Percentiles rank a stretch among this genome's conserved stretches.
Conservation (phyloP, 2,888 invertebrate genomes). For the Chironomus tentans region DNA sequence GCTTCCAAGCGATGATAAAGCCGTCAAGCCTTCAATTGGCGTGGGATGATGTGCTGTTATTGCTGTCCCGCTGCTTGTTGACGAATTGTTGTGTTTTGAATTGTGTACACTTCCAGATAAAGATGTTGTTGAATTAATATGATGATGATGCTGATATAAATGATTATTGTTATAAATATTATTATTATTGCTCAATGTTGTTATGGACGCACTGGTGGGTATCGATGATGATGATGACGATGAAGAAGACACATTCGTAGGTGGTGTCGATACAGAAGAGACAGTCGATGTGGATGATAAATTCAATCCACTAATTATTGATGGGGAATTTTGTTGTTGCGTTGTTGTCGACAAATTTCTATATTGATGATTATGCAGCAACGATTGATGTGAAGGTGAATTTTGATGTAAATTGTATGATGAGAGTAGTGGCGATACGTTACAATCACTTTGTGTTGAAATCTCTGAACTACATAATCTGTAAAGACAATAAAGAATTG, state of each 20-base stretch:
- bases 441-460: conserved; percentile 14
- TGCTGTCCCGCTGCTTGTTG: conserved; percentile 28
- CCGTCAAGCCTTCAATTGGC: conserved; percentile 28
- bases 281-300: conserved; percentile 20
- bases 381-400: conserved; percentile 25
- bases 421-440: conserved; percentile 28
- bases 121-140: conserved; percentile 8
- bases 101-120: conserved; percentile 13
- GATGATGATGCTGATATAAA: conserved; percentile 24
- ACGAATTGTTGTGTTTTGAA: conserved; percentile 20
- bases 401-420: conserved; percentile 29
- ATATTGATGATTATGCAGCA: conserved; percentile 18
- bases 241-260: conserved; percentile 8
- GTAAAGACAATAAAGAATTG: not conserved
- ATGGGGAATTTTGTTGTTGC: conserved; percentile 8
- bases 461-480: conserved; percentile 21
- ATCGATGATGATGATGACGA: not conserved
- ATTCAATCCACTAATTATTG: conserved; percentile 26
- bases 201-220: conserved; percentile 3
- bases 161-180: conserved; percentile 20
- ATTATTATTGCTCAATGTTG: conserved; percentile 23
- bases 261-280: not conserved
- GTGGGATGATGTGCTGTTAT: conserved; percentile 29
- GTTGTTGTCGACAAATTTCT: not conserved
- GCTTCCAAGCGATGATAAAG: conserved; percentile 24